A percentile compares a stretch with the other conserved stretches of the same genome.
Evolutionary conservation across 2,797 vertebrate species (phyloP).

Genomic region (Cirrhinus molitorella): DNA sequence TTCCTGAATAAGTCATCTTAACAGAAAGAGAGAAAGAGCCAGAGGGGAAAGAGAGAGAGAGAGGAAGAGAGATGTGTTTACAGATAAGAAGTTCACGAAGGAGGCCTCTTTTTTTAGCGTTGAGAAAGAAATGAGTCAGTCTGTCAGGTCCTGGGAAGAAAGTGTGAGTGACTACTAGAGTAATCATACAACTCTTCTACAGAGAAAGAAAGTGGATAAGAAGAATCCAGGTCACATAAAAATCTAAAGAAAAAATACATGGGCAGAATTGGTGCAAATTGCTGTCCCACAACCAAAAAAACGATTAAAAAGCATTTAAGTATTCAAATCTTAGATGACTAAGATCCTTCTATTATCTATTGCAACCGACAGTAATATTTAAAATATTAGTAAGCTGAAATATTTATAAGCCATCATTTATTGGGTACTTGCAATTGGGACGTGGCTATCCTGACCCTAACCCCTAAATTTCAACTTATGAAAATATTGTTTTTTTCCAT

Average conservation of each 20-base stretch:
- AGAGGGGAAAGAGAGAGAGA: background rate
- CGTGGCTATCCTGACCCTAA: too few species aligned
- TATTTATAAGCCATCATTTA: too few species aligned
- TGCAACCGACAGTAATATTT: too few species aligned
- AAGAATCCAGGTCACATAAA: background rate
- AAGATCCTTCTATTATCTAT: too few species aligned
- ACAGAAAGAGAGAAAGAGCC: conserved; percentile 14
- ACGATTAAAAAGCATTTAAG: too few species aligned
- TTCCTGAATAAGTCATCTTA: conserved; percentile 53
- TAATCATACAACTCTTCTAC: background rate
- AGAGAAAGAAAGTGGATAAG: background rate
- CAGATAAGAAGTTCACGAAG: conserved; percentile 3
- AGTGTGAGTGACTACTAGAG: background rate
- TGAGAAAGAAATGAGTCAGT: conserved; percentile 10
- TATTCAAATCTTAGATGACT: too few species aligned
- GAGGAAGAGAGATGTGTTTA: conserved; percentile 18
- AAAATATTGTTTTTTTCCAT: too few species aligned
- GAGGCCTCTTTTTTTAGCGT: background rate
- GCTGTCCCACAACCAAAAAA: too few species aligned
- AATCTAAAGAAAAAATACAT: background rate
- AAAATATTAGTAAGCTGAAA: too few species aligned
- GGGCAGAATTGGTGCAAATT: too few species aligned
- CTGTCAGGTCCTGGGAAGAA: background rate
- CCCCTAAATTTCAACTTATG: too few species aligned
- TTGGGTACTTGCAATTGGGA: too few species aligned